Evolutionary conservation across 2,797 vertebrate genomes (phyloP).

Genomic region (Lithobates sylvaticus): DNA sequence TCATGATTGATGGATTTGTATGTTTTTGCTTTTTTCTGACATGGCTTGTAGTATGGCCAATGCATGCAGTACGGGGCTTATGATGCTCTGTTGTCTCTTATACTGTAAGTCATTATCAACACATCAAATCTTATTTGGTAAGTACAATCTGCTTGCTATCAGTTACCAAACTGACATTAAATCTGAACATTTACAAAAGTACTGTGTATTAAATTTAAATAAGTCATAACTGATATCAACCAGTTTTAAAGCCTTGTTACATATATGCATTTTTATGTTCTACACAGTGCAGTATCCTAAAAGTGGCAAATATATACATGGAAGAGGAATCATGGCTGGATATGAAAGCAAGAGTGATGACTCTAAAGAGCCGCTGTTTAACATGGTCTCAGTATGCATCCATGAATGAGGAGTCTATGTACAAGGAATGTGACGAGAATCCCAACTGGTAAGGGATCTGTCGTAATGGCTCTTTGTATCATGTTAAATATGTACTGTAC

Average conservation of each 20-base stretch:
- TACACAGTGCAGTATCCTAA: slow-evolving; percentile 71
- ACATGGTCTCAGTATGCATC: slow-evolving; percentile 66
- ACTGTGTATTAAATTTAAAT: too few relatives aligned
- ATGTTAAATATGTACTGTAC: too few relatives aligned
- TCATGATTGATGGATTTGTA: slow-evolving; percentile 8
- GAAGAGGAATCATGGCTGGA: slow-evolving; percentile 76
- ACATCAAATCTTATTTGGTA: too few relatives aligned
- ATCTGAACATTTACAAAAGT: too few relatives aligned
- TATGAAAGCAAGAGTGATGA: slow-evolving; percentile 67
- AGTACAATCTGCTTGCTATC: too few relatives aligned
- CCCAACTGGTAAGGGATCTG: slow-evolving; percentile 70
- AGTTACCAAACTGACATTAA: too few relatives aligned
- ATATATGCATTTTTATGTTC: slow-evolving; percentile 44
- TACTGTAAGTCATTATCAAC: too few relatives aligned
- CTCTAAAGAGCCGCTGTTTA: slow-evolving; percentile 68
- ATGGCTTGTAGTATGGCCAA: background rate
- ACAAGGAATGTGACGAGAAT: slow-evolving; percentile 72
- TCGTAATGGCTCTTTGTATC: background rate
- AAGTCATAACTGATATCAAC: too few relatives aligned
- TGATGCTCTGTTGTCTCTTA: too few relatives aligned
- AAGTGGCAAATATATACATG: slow-evolving; percentile 68
- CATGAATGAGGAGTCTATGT: slow-evolving; percentile 72
- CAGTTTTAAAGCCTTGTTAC: too few relatives aligned
- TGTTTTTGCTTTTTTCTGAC: too few relatives aligned
- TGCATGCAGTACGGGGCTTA: too few relatives aligned